A percentile compares a stretch with the other conserved stretches of the same genome.
These are phyloP conservation scores for Leptoclinus maculatus DNA, from an alignment of 2,797 vertebrate genomes.

Conservation along the genomic window DNA sequence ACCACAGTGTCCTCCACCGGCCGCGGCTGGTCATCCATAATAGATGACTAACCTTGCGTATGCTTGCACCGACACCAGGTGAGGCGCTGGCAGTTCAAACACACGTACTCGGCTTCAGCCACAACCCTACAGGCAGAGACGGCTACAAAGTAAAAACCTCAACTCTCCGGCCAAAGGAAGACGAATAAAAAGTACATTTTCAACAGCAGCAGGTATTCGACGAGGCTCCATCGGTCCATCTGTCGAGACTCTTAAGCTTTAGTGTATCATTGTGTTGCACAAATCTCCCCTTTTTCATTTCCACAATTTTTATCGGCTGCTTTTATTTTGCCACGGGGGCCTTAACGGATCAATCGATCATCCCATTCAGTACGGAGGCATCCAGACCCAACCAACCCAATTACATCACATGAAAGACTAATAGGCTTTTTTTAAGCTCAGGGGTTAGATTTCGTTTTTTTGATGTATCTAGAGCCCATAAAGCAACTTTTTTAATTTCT, in stretches of 20 bases:
- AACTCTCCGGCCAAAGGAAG: not conserved
- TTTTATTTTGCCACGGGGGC: conserved; percentile 50
- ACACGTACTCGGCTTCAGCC: conserved; percentile 45
- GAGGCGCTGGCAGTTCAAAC: conserved; percentile 61
- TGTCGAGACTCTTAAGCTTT: conserved; percentile 30
- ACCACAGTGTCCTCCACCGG: conserved; percentile 63
- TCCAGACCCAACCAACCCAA: conserved; percentile 49
- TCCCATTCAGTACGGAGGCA: conserved; percentile 32
- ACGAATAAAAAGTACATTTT: conserved; percentile 12
- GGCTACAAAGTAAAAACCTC: conserved; percentile 11
- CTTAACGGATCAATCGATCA: conserved; percentile 69
- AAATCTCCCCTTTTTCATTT: conserved; percentile 60
- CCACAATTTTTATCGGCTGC: conserved; percentile 64
- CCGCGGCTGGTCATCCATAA: conserved; percentile 70
- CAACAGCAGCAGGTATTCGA: conserved; percentile 12
- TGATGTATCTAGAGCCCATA: conserved; percentile 23
- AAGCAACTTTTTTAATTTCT: conserved; percentile 47
- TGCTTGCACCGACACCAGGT: conserved; percentile 58
- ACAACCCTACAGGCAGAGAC: conserved; percentile 28
- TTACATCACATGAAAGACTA: conserved; percentile 54
- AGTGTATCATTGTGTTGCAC: conserved; percentile 22
- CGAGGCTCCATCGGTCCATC: conserved; percentile 11
- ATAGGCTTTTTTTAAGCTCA: conserved; percentile 46
- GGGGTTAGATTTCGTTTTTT: conserved; percentile 30
- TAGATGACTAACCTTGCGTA: conserved; percentile 72